Conservation (phyloP, 2,113 vertebrate genomes). For the Laterallus jamaicensis region DNA sequence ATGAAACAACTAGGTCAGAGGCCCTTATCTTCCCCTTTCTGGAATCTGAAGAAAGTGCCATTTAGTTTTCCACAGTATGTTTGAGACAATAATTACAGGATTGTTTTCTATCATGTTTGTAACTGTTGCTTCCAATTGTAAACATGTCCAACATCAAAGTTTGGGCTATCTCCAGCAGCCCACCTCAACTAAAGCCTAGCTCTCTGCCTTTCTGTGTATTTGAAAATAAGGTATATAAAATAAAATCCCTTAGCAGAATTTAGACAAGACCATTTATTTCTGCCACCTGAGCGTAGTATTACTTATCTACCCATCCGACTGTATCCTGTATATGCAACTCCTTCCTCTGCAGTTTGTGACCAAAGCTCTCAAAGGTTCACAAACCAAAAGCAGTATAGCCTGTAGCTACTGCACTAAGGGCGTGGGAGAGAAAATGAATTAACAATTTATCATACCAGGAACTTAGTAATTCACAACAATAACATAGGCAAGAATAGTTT, state of each 20-base stretch:
- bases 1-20: not conserved
- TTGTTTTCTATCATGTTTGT: not conserved
- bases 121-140: not conserved
- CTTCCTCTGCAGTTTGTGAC: not conserved
- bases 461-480: not conserved
- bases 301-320: not conserved
- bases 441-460: not conserved
- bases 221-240: not conserved
- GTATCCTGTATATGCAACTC: accelerated
- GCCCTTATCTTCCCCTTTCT: not conserved
- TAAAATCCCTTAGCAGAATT: not conserved
- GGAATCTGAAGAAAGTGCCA: not conserved
- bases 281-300: not conserved
- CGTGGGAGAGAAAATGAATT: not conserved
- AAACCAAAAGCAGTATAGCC: not conserved
- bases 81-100: not conserved
- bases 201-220: not conserved
- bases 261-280: not conserved
- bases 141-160: not conserved
- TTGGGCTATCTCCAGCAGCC: not conserved
- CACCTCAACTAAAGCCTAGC: accelerated
- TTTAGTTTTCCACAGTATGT: not conserved
- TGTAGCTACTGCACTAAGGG: not conserved
- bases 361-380: not conserved
- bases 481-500: not conserved